Conservation (phyloP, 2,113 vertebrate genomes). For the Pomatorhinus ruficollis region DNA sequence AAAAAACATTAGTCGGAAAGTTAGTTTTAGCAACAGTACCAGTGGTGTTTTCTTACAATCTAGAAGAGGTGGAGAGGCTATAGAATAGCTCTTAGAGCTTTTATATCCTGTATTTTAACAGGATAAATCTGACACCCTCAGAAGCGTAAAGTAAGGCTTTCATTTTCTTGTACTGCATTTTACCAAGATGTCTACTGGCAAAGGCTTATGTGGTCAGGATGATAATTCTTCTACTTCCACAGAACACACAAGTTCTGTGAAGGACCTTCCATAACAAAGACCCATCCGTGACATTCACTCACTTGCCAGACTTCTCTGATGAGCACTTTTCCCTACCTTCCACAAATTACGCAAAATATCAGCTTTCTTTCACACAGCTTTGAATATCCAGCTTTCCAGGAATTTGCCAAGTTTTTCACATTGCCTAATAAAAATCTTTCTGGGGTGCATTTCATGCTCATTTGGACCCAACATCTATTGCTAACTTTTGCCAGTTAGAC, state of each 20-base stretch:
- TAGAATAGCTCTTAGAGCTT: background rate
- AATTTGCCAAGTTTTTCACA: slow-evolving; percentile 13
- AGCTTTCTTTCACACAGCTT: background rate
- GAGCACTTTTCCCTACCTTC: background rate
- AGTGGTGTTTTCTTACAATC: background rate
- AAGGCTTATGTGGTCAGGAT: background rate
- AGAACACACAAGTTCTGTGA: background rate
- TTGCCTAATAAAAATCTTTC: background rate
- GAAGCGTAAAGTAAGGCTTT: background rate
- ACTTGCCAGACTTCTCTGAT: background rate
- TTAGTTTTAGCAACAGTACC: background rate
- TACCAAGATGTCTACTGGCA: background rate
- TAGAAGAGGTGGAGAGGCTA: background rate
- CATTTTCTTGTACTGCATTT: background rate
- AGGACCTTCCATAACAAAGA: background rate
- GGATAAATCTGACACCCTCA: background rate
- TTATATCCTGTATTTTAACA: background rate
- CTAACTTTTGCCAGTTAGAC: background rate
- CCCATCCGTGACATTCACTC: background rate
- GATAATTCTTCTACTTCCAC: background rate
- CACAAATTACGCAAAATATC: background rate
- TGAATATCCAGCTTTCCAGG: slow-evolving; percentile 7
- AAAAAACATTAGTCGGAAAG: background rate
- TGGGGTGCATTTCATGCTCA: background rate
- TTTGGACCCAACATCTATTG: background rate